These are phyloP conservation scores for Plumapathes pennacea DNA, from an alignment of 92 coral and sea anemone species.

Conservation along the genomic window DNA sequence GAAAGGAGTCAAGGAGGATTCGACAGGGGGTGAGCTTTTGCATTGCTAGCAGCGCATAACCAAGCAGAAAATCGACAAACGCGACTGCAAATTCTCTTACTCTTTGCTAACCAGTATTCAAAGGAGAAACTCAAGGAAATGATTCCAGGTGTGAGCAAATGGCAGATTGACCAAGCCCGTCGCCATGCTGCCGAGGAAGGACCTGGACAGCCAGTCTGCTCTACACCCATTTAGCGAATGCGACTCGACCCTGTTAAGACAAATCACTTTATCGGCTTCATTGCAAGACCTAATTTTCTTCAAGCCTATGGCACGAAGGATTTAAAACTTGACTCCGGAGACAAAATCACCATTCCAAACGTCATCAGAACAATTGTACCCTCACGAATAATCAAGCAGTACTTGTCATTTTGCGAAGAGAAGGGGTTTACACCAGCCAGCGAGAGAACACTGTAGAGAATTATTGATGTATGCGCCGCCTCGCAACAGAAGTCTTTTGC, in stretches of 20 bases:
- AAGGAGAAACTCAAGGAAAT: constrained; percentile 30
- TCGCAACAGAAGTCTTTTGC: constrained; percentile 10
- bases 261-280: constrained; percentile 12
- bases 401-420: constrained; percentile 28
- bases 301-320: constrained; percentile 21
- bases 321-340: constrained; percentile 14
- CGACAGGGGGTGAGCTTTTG: no score
- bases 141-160: constrained; percentile 33
- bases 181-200: constrained; percentile 30
- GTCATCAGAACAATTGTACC: constrained; percentile 23
- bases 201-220: constrained; percentile 37
- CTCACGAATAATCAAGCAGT: constrained; percentile 29
- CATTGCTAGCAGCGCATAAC: constrained; percentile 14
- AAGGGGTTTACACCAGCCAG: constrained; percentile 24
- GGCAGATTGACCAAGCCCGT: constrained; percentile 37
- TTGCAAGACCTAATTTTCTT: constrained; percentile 7
- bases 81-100: constrained; percentile 28
- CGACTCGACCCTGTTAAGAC: constrained; percentile 18
- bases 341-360: constrained; percentile 15
- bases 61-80: constrained; percentile 43
- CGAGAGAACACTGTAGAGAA: constrained; percentile 28
- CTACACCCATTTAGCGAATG: constrained; percentile 14
- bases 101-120: constrained; percentile 26
- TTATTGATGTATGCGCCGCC: constrained; percentile 17
- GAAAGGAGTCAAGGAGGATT: no score